Percentiles rank a stretch among this genome's conserved stretches.
Evolutionary conservation across 2,797 vertebrate species (phyloP).

Genomic region (Dendrocincla fuliginosa): DNA sequence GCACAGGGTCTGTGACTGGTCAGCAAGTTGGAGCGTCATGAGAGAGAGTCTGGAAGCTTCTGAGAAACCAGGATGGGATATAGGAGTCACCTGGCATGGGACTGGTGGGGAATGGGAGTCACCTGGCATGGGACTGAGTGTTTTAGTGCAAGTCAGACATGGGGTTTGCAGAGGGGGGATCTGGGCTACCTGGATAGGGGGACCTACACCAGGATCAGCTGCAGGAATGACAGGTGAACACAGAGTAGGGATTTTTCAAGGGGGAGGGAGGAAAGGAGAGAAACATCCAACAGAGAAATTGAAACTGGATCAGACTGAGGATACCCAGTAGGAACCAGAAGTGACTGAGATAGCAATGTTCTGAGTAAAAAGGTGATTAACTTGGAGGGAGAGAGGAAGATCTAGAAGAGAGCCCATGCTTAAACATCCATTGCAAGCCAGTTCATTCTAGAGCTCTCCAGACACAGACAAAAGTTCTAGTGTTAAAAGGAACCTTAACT

Average conservation of each 20-base stretch:
- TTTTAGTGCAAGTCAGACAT: background rate
- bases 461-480: background rate
- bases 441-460: background rate
- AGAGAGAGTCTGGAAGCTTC: background rate
- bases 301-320: background rate
- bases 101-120: background rate
- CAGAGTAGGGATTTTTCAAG: background rate
- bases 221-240: background rate
- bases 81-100: accelerated
- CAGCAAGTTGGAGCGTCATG: background rate
- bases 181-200: background rate
- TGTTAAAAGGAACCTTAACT: background rate
- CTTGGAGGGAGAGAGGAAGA: background rate
- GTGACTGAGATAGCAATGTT: background rate
- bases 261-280: background rate
- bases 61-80: background rate
- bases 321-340: background rate
- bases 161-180: background rate
- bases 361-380: background rate
- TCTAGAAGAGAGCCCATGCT: background rate
- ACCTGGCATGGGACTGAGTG: accelerated
- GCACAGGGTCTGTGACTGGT: background rate
- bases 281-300: background rate
- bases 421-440: background rate
- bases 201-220: background rate